phyloP scores from a whole-genome alignment of 2,113 vertebrate species.

The Chroicocephalus ridibundus region DNA sequence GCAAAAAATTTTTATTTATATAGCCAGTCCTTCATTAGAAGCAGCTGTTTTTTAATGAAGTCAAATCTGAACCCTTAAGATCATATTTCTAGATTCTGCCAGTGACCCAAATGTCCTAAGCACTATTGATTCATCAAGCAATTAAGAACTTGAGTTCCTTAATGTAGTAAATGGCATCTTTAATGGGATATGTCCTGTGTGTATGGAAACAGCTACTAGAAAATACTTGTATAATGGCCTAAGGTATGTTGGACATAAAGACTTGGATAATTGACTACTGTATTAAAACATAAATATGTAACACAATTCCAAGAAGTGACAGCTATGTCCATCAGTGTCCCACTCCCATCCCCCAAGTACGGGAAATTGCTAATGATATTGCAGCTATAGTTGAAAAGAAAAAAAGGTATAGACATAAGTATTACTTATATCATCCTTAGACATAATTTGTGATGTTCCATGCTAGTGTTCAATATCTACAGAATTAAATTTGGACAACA shows the following conservation, averaged over 20 bases:
- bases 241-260: not conserved
- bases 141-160: not conserved
- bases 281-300: not conserved
- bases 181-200: not conserved
- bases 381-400: not conserved
- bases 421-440: not conserved
- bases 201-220: not conserved
- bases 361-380: not conserved
- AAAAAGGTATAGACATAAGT: not conserved
- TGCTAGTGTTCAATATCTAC: not conserved
- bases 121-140: not conserved
- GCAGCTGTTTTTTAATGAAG: not conserved
- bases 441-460: not conserved
- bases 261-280: not conserved
- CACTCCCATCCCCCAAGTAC: not conserved
- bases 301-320: constrained; percentile 8
- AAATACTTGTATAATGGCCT: not conserved
- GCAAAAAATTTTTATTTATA: not conserved
- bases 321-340: not conserved
- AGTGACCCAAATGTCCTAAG: not conserved
- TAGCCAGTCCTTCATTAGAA: not conserved
- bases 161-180: not conserved
- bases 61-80: not conserved
- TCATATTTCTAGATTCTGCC: not conserved
- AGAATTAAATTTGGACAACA: not conserved